These are phyloP conservation scores for Cephalotes varians DNA, from an alignment of 2,888 invertebrate genomes.

Conservation along the genomic window DNA sequence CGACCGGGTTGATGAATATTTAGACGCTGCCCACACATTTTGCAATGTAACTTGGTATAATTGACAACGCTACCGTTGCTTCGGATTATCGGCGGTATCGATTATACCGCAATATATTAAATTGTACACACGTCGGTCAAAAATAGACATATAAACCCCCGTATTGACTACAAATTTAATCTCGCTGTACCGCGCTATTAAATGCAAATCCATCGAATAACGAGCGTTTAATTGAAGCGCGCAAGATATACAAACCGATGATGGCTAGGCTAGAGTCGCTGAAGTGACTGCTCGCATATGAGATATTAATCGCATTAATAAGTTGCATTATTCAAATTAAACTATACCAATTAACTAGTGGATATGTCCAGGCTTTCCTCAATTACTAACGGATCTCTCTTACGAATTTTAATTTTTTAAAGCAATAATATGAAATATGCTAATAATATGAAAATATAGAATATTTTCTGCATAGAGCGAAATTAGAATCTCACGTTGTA, in stretches of 20 bases:
- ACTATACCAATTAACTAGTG: neutral
- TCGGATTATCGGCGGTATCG: constrained; percentile 39
- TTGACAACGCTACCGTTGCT: constrained; percentile 41
- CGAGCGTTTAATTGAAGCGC: constrained; percentile 52
- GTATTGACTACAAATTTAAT: constrained; percentile 55
- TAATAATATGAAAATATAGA: constrained; percentile 11
- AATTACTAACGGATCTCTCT: neutral
- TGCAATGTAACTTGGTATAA: constrained; percentile 46
- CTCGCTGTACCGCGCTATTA: constrained; percentile 40
- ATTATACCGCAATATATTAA: constrained; percentile 64
- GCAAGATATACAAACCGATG: constrained; percentile 44
- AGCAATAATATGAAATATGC: neutral
- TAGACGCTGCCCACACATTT: constrained; percentile 38
- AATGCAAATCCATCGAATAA: constrained; percentile 56
- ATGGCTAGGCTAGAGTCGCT: neutral
- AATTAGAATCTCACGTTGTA: neutral
- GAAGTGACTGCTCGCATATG: constrained; percentile 19
- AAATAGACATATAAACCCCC: constrained; percentile 57
- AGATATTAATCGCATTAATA: constrained; percentile 42
- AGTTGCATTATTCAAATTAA: constrained; percentile 20
- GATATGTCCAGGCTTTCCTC: neutral
- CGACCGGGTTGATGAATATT: constrained; percentile 46
- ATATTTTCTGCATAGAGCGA: neutral
- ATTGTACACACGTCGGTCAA: constrained; percentile 56
- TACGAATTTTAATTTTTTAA: neutral